Evolutionary conservation across 92 coral and sea anemone species (phyloP).

Genomic region (Epizoanthus stellaris): DNA sequence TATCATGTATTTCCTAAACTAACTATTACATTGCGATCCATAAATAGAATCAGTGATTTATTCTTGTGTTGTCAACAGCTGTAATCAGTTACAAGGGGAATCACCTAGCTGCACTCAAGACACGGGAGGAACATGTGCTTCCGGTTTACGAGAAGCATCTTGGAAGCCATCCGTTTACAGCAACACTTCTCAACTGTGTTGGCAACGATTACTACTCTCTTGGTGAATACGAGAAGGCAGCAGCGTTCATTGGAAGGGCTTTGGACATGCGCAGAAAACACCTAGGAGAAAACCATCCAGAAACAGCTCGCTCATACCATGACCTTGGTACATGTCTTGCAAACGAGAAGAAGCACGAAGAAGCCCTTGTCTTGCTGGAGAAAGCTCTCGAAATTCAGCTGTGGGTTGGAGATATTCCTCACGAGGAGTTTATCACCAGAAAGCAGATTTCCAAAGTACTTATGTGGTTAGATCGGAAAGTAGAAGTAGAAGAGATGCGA

Average conservation of each 20-base stretch:
- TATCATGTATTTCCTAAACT: no score
- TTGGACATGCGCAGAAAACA: slow-evolving; percentile 44
- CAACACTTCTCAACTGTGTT: slow-evolving; percentile 59
- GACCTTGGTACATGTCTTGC: slow-evolving; percentile 57
- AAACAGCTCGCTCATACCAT: slow-evolving; percentile 62
- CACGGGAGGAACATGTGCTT: slow-evolving; percentile 32
- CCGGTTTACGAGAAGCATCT: slow-evolving; percentile 48
- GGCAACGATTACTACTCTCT: slow-evolving; percentile 57
- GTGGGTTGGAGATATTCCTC: slow-evolving; percentile 8
- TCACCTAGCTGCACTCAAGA: slow-evolving; percentile 30
- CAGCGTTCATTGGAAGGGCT: slow-evolving; percentile 37
- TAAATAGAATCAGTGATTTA: no score
- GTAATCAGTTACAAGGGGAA: background rate
- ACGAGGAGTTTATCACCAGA: background rate
- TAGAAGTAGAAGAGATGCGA: no score
- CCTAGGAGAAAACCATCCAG: slow-evolving; percentile 53
- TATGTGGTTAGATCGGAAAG: no score
- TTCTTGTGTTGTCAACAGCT: background rate
- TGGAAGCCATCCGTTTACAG: slow-evolving; percentile 59
- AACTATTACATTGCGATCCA: no score
- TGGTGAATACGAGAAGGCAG: slow-evolving; percentile 37
- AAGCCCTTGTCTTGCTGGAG: slow-evolving; percentile 47
- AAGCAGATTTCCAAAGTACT: background rate
- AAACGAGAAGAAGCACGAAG: slow-evolving; percentile 30
- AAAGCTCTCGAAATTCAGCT: slow-evolving; percentile 6